phyloP scores from a whole-genome alignment of 2,888 invertebrate species.

The Onthophagus sagittarius region DNA sequence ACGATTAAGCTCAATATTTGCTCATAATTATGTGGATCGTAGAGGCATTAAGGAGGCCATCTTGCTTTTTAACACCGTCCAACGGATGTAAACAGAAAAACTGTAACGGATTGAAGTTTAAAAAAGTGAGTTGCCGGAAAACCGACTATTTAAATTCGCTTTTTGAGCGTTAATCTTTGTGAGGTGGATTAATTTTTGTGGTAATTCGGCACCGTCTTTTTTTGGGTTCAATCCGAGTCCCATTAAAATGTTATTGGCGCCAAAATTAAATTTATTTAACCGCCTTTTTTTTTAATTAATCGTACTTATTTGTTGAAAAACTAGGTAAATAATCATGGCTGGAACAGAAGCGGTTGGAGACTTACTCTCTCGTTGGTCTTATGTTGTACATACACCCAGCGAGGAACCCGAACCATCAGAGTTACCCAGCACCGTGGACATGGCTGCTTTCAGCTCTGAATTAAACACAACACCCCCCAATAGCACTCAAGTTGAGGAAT shows the following conservation, averaged over 20 bases:
- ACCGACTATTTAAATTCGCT: not conserved
- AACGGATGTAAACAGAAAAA: constrained; percentile 5
- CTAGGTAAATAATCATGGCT: constrained; percentile 40
- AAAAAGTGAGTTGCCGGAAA: not conserved
- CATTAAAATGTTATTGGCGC: constrained; percentile 1
- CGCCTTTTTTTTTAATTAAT: not conserved
- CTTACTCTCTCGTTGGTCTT: constrained; percentile 53
- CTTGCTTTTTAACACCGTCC: constrained; percentile 4
- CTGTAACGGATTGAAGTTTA: not conserved
- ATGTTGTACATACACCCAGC: constrained; percentile 56
- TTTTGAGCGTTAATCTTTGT: not conserved
- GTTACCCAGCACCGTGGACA: constrained; percentile 63
- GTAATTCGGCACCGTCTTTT: not conserved
- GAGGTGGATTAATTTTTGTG: not conserved
- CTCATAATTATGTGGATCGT: not conserved
- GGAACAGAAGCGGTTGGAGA: constrained; percentile 46
- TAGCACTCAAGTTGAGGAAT: constrained; percentile 28
- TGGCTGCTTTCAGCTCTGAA: constrained; percentile 60
- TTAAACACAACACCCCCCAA: constrained; percentile 39
- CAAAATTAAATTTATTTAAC: constrained; percentile 13
- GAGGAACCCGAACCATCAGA: constrained; percentile 61
- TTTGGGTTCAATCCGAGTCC: not conserved
- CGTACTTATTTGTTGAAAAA: not conserved
- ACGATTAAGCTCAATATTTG: not conserved
- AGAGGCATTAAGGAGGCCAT: constrained; percentile 4